Evolutionary conservation across 2,888 invertebrate species (phyloP).

Genomic region (Bombylius major): DNA sequence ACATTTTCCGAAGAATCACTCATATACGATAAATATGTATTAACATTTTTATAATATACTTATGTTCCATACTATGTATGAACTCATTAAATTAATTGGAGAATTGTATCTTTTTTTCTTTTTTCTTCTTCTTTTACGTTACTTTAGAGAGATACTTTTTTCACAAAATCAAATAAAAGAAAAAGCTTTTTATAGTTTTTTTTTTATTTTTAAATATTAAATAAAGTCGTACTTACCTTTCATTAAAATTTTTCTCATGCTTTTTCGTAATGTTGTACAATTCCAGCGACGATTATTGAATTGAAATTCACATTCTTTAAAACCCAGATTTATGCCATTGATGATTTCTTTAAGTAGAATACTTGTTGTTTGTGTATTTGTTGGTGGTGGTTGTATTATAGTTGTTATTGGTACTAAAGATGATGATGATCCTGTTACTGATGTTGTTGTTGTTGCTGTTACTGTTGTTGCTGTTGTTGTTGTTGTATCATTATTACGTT

Average conservation of each 20-base stretch:
- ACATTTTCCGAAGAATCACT: too few species aligned
- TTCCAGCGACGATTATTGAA: slow-evolving; percentile 80
- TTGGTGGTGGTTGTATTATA: too few species aligned
- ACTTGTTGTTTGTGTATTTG: neutral
- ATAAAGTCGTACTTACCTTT: slow-evolving; percentile 50
- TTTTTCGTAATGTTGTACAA: slow-evolving; percentile 68
- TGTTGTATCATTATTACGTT: neutral
- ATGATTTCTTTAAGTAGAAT: slow-evolving; percentile 70
- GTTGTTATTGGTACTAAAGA: too few species aligned
- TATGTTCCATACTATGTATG: too few species aligned
- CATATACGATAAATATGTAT: too few species aligned
- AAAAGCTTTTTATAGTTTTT: neutral
- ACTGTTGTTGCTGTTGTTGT: neutral
- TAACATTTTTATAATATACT: too few species aligned
- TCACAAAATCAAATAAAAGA: slow-evolving; percentile 16
- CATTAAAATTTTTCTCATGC: slow-evolving; percentile 71
- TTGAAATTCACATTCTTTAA: slow-evolving; percentile 77
- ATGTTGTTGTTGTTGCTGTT: too few species aligned
- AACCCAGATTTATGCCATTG: slow-evolving; percentile 68
- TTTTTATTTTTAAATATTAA: neutral
- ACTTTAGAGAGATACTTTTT: slow-evolving; percentile 1
- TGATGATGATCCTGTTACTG: neutral
- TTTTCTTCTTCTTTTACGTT: too few species aligned
- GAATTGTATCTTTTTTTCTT: slow-evolving; percentile 12
- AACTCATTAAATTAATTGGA: slow-evolving; percentile 20